Evolutionary conservation across 2,113 vertebrate genomes (phyloP), one percentile per base, ranked within the genome.

Genomic region (Prolemur simus): DNA sequence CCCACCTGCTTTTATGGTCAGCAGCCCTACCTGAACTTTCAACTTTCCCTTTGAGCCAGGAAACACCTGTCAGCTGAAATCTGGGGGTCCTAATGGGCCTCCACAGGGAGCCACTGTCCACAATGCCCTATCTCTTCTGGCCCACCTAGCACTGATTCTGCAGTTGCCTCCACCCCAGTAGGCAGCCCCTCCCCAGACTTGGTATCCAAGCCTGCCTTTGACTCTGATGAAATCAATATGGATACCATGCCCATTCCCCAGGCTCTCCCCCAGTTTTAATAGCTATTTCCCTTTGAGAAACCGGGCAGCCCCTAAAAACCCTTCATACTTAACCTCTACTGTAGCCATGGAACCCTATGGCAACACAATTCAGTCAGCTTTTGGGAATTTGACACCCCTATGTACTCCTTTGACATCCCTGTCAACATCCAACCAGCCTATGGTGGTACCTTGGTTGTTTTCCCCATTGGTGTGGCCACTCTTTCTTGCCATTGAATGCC

Each of bases 201-300:
- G 2, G 71, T 29, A 42, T 60, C 71, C 73, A 63, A 49, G 34
- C 81, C 5, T 60, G 60, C 25, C 71, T 85, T 69, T 39, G 47
- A 89, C 69, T 95, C 37, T 45, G 58, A 58, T 87, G 42, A 93
- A 56, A 47, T 32, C 12, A 10, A 29, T 45, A 21, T 47, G 39
- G 49, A 47, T 23, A 47, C 12, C 58, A 58, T 1, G 2, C 37
- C 52, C 69, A n/a, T 3, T 25, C 32, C 84, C 34, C 25, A 49
- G 42, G 11, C 84, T 60, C 17, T 63, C 66, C 15, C 52, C 96
- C 4, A 97, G 98, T 66, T 97, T 95, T 96, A 88, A 95, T 13
- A 69, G 78, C 0, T 29, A 98, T 0, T 99, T 99, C 85, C 54
- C 92, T 3, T 99, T 99, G 0, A 99, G 99, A 27, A 89, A 97